Evolutionary conservation across 2,113 vertebrate genomes (phyloP), one percentile per base, ranked within the genome.

Genomic region (Ptilonorhynchus violaceus): DNA sequence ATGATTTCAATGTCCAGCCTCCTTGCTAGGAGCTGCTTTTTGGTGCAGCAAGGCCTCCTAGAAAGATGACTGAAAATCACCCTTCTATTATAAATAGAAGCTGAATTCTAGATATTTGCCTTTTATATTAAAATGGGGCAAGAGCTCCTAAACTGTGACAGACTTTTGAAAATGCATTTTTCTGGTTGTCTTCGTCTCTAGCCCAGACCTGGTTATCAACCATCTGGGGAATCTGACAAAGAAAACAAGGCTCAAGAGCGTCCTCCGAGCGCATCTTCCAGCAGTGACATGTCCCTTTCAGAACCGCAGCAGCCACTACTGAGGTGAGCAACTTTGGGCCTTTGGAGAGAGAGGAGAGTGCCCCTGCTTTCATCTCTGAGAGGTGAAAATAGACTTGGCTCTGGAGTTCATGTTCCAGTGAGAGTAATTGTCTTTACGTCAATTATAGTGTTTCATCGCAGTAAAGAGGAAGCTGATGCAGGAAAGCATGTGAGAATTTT

Each of bases 181-280:
- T 92, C 66, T 96, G 56, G 3, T 91, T 96, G 15, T 87, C 85
- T 97, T 95, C 50, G 12, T 95, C 92, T 83, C 31, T 91, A 98
- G 98, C 92, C 98, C 85, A 98, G 96, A 92, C 98, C 98, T 53
- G 98, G 98, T 89, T 99, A 99, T 97, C 99, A 99, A 7, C 99
- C 99, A 13, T 99, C 99, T 80, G 99, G 99, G 88, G 99, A 99
- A 97, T 99, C 99, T 1, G 99, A 99, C 96, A 99, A 99, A 97
- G 99, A 99, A 95, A 99, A 99, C 97, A 99, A 99, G 93, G 98
- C 97, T 87, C 98, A 99, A 25, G 99, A 99, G 77, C 98, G 99
- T 79, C 98, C 99, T 37, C 98, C 98, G 9, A 99, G 99, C 80
- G 99, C 99, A 41, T 98, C 98, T 55, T 99, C 99, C 7, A 99